Conservation (phyloP, 2,888 invertebrate genomes). For the Eupelmus urozonus region DNA sequence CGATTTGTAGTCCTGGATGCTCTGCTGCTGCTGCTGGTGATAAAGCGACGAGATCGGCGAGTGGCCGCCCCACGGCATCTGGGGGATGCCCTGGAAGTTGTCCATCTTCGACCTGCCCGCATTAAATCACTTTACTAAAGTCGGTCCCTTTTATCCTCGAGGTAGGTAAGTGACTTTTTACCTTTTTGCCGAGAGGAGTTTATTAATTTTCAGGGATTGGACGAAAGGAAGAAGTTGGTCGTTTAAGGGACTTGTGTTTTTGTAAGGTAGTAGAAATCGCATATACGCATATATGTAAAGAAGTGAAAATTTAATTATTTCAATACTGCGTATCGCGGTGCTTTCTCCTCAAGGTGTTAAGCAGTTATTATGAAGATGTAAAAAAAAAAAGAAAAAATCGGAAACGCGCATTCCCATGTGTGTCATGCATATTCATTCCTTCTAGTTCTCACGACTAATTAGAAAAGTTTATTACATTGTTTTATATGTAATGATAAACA, state of each 20-base stretch:
- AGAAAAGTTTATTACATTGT: slow-evolving; percentile 56
- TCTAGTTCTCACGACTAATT: slow-evolving; percentile 47
- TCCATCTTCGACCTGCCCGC: slow-evolving; percentile 75
- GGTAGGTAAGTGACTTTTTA: too few relatives aligned
- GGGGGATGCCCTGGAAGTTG: slow-evolving; percentile 75
- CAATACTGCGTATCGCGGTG: neutral
- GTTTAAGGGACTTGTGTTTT: too few relatives aligned
- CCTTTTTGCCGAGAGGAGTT: too few relatives aligned
- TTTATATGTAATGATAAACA: slow-evolving; percentile 6
- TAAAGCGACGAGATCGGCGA: slow-evolving; percentile 77
- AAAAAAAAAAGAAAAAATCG: slow-evolving; percentile 24
- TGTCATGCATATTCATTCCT: slow-evolving; percentile 35
- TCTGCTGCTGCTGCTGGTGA: slow-evolving; percentile 75
- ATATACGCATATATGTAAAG: neutral
- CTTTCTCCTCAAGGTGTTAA: slow-evolving; percentile 42
- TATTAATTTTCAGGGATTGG: too few relatives aligned
- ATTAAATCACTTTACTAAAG: neutral
- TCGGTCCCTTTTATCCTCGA: neutral
- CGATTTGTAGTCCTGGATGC: slow-evolving; percentile 76
- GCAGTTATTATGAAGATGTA: slow-evolving; percentile 5
- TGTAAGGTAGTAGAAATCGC: neutral
- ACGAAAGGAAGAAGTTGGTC: too few relatives aligned
- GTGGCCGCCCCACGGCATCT: slow-evolving; percentile 76
- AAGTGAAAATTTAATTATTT: slow-evolving; percentile 24
- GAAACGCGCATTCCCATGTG: slow-evolving; percentile 19